Evolutionary conservation across 2,113 vertebrate genomes (phyloP), one percentile per base, ranked within the genome.

Genomic region (Petrocephalus zakoni): DNA sequence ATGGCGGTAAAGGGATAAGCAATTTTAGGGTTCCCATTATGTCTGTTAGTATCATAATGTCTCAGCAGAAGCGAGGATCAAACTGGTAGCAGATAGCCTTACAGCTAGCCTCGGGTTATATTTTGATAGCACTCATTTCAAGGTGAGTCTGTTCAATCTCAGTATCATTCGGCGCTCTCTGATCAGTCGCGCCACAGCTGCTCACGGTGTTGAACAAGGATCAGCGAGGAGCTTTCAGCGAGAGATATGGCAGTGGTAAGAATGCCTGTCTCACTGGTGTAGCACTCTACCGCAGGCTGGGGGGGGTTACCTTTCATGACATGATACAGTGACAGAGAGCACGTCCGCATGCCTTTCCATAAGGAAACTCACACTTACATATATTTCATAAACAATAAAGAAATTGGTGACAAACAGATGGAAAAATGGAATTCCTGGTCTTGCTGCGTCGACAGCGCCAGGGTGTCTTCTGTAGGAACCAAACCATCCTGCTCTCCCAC

Each of bases 171-270:
- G 92, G 90, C 88, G 93, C 93, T 90, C 15, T 93, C 88, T 93
- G 94, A 94, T 94, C 93, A 94, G 93, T 93, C 91, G 93, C 92
- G 92, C 91, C 85, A 93, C 94, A 94, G 93, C 91, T 95, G 95
- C 95, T 92, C 92, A 95, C 94, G 93, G 91, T 72, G 89, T 91
- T 92, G 92, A 92, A 93, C 93, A 93, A 93, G 92, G 92, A 91
- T 90, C 92, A 91, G 92, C 92, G 91, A 92, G 94, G 95, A 95
- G 93, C 92, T 92, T 94, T 93, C 95, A 95, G 95, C 93, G 94
- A 95, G 93, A 95, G 95, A 93, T 90, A 92, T 92, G 93, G 92
- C 42, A 91, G 94, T 68, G 61, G 61, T 7, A 68, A 68, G 25
- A 68, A 10, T 29, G 29, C 25, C n/a, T 68, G 61, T 42, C 72